Percentiles rank a stretch among this genome's conserved stretches.
phyloP scores from a whole-genome alignment of 2,888 invertebrate genomes.

The Invenusta paracnida region DNA sequence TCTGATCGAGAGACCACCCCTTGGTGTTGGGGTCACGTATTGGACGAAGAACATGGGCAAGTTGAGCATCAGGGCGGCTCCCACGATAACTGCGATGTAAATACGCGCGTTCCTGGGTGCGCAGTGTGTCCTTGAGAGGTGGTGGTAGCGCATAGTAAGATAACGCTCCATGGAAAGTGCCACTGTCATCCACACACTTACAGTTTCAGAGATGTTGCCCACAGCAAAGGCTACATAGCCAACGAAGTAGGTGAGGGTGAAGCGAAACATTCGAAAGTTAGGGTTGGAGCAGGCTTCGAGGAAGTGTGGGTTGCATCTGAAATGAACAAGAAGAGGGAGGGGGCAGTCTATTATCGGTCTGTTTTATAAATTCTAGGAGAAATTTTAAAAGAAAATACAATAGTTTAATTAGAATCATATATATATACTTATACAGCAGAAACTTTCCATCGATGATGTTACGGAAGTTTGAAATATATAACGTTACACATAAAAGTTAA shows the following conservation, averaged over 20 bases:
- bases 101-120: background rate
- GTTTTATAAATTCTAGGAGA: too few species aligned
- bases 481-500: too few species aligned
- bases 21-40: background rate
- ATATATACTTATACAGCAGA: too few species aligned
- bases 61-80: conserved; percentile 27
- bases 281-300: background rate
- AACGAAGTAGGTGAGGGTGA: background rate
- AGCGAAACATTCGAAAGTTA: background rate
- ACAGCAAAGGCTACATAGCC: conserved; percentile 1
- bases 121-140: conserved; percentile 25
- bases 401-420: too few species aligned
- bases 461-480: too few species aligned
- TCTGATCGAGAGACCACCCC: background rate
- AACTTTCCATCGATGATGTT: too few species aligned
- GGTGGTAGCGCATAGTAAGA: conserved; percentile 22
- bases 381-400: too few species aligned
- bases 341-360: too few species aligned
- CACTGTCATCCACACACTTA: conserved; percentile 29
- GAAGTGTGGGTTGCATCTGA: background rate
- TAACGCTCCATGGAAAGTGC: conserved; percentile 32
- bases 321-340: too few species aligned
- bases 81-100: background rate
- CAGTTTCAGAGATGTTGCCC: conserved; percentile 16
- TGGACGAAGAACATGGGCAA: conserved; percentile 32